phyloP scores from a whole-genome alignment of 2,797 vertebrate species.

The Melanotaenia nigrans region DNA sequence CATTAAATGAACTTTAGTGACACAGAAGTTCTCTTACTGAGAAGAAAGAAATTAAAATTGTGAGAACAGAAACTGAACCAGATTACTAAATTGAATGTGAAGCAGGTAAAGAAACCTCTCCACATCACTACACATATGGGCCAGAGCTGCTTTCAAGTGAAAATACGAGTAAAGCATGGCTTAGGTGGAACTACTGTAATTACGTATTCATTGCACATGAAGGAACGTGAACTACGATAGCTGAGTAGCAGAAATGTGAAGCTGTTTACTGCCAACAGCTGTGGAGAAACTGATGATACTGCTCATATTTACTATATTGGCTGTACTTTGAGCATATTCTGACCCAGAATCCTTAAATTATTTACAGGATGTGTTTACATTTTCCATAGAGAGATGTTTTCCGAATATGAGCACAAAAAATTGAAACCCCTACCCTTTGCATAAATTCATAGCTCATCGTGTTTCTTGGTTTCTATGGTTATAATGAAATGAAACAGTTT shows the following conservation, averaged over 20 bases:
- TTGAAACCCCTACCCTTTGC: conserved; percentile 1
- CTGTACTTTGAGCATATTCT: conserved; percentile 23
- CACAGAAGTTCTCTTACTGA: neutral
- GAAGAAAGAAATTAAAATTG: neutral
- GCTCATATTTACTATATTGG: conserved; percentile 14
- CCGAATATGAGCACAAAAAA: neutral
- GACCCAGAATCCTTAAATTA: conserved; percentile 19
- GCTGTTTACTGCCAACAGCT: conserved; percentile 15
- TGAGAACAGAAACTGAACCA: neutral
- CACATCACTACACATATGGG: conserved; percentile 30
- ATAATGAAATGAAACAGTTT: conserved; percentile 21
- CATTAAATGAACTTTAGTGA: neutral
- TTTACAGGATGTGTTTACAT: conserved; percentile 19
- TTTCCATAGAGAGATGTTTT: conserved; percentile 17
- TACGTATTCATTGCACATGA: conserved; percentile 52
- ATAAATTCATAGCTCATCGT: conserved; percentile 4
- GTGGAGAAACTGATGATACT: conserved; percentile 32
- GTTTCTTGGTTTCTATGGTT: conserved; percentile 6
- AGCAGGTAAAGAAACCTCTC: conserved; percentile 34
- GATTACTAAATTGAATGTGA: conserved; percentile 38
- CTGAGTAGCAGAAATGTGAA: conserved; percentile 53
- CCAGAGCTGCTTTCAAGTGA: conserved; percentile 32
- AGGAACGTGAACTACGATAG: conserved; percentile 30
- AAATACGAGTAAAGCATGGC: conserved; percentile 31
- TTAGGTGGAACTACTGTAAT: conserved; percentile 41